phyloP scores from a whole-genome alignment of 1,140 invertebrate genomes.

The Bombus difficillimus region DNA sequence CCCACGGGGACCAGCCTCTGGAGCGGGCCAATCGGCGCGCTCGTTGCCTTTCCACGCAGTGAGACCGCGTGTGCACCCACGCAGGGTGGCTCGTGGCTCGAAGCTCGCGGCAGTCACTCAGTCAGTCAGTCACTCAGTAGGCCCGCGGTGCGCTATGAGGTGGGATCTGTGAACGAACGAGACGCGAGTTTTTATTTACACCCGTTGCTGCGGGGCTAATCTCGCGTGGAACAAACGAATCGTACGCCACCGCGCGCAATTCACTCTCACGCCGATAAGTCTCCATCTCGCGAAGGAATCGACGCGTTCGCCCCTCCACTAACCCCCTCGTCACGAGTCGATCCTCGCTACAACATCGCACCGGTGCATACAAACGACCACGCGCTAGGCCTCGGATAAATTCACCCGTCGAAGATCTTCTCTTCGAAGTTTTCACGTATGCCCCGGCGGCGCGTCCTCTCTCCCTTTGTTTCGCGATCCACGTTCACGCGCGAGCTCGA shows the following conservation, averaged over 20 bases:
- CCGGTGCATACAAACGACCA: conserved; percentile 14
- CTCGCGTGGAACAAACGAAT: neutral
- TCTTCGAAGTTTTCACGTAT: conserved; percentile 27
- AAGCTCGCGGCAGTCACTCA: conserved; percentile 69
- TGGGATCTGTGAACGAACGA: conserved; percentile 62
- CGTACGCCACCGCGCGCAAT: neutral
- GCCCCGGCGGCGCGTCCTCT: neutral
- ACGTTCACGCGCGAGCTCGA: conserved; percentile 31
- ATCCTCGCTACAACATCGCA: neutral
- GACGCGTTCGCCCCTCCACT: neutral
- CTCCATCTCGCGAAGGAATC: neutral
- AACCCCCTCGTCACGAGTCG: neutral
- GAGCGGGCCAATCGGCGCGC: conserved; percentile 63
- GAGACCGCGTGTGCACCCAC: conserved; percentile 80
- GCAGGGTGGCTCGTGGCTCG: conserved; percentile 72
- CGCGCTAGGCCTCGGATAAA: conserved; percentile 46
- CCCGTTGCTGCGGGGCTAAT: neutral
- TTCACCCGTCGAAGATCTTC: conserved; percentile 6
- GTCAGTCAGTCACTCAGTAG: conserved; percentile 76
- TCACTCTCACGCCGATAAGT: neutral
- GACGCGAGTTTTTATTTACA: conserved; percentile 33
- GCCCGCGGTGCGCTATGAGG: conserved; percentile 78
- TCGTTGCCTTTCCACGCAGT: conserved; percentile 31
- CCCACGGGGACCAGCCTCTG: conserved; percentile 42
- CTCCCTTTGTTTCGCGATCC: conserved; percentile 20